phyloP scores from a whole-genome alignment of 1,140 invertebrate genomes.

The Procambarus virginalis region DNA sequence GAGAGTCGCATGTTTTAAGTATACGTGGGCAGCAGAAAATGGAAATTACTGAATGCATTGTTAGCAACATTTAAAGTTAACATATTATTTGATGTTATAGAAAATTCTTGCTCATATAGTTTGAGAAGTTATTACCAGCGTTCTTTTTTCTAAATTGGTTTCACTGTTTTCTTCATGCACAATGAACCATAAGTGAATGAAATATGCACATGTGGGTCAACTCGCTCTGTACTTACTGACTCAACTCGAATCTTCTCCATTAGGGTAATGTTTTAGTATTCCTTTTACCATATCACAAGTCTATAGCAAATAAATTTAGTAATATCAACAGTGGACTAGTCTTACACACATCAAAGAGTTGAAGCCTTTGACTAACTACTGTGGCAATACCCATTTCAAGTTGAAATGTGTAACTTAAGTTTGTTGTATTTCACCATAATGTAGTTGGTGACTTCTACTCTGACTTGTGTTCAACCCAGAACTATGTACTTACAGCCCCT shows the following conservation, averaged over 20 bases:
- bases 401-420: neutral
- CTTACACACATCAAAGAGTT: slow-evolving; percentile 3
- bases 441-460: slow-evolving; percentile 16
- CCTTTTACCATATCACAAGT: slow-evolving; percentile 29
- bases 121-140: neutral
- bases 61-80: neutral
- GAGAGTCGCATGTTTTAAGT: neutral
- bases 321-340: slow-evolving; percentile 20
- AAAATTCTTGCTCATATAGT: neutral
- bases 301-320: slow-evolving; percentile 32
- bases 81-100: neutral
- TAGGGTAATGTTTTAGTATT: slow-evolving; percentile 12
- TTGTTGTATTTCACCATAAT: neutral
- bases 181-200: slow-evolving; percentile 16
- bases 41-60: neutral
- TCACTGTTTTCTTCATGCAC: neutral
- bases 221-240: slow-evolving; percentile 5
- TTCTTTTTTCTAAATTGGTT: too few relatives aligned
- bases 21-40: neutral
- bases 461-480: neutral
- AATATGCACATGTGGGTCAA: slow-evolving; percentile 16
- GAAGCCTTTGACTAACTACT: slow-evolving; percentile 18
- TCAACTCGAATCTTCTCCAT: slow-evolving; percentile 17
- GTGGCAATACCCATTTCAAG: slow-evolving; percentile 9
- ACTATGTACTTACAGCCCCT: slow-evolving; percentile 22